Evolutionary conservation across 2,888 invertebrate species (phyloP).

Genomic region (Asteroscopus sphinx): DNA sequence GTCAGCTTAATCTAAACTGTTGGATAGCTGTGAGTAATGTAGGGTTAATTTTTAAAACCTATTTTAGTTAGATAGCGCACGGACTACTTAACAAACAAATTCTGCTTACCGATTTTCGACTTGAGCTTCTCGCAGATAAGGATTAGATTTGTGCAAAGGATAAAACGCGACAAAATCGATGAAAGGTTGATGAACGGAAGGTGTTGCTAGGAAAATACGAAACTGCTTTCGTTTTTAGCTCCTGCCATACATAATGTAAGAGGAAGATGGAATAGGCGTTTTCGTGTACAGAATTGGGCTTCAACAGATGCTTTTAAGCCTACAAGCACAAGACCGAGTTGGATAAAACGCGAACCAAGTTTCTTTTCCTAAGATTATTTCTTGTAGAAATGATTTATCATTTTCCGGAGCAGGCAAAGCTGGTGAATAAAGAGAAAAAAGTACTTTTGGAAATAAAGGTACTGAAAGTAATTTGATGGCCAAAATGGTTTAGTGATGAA

Average conservation of each 20-base stretch:
- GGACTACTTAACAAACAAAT: conserved; percentile 13
- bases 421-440: conserved; percentile 11
- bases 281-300: not conserved
- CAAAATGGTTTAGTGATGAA: too few relatives aligned
- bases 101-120: conserved; percentile 14
- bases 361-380: conserved; percentile 11
- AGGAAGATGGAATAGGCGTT: conserved; percentile 32
- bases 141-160: conserved; percentile 27
- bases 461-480: too few relatives aligned
- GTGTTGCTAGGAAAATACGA: conserved; percentile 56
- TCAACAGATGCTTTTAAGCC: conserved; percentile 18
- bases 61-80: conserved; percentile 30
- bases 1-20: conserved; percentile 45
- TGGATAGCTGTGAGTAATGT: conserved; percentile 35
- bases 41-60: conserved; percentile 41
- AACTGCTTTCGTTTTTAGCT: conserved; percentile 52
- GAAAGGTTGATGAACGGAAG: conserved; percentile 66
- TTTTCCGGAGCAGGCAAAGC: conserved; percentile 6
- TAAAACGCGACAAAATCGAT: conserved; percentile 62
- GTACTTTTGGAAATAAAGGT: conserved; percentile 7
- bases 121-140: not conserved
- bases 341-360: conserved; percentile 15
- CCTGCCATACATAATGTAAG: conserved; percentile 38
- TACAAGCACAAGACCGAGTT: conserved; percentile 2
- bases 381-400: conserved; percentile 30